Conservation (phyloP, 2,113 vertebrate genomes). For the Myocastor coypus region DNA sequence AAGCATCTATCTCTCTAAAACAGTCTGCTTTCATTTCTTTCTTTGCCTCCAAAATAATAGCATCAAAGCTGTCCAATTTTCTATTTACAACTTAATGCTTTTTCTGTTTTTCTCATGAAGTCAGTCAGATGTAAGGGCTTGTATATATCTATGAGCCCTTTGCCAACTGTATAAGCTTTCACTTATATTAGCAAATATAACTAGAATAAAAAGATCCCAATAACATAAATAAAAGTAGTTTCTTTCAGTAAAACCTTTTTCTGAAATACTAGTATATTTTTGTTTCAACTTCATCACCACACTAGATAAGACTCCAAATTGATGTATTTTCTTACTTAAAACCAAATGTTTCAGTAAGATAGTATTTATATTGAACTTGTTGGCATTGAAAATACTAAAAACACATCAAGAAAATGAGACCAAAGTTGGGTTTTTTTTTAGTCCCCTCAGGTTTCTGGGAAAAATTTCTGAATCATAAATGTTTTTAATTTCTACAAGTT, state of each 20-base stretch:
- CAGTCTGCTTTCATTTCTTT: neutral
- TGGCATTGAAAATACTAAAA: conserved; percentile 49
- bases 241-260: conserved; percentile 17
- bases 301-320: conserved; percentile 28
- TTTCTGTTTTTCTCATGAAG: neutral
- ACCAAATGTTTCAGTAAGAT: neutral
- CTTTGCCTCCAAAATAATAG: neutral
- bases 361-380: conserved; percentile 44
- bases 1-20: neutral
- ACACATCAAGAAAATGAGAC: conserved; percentile 19
- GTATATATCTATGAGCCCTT: neutral
- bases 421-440: neutral
- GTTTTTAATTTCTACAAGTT: conserved; percentile 65
- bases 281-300: neutral
- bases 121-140: neutral
- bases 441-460: neutral
- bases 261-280: conserved; percentile 19
- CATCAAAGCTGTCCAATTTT: neutral
- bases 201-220: neutral
- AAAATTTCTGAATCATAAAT: neutral
- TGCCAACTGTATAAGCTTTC: neutral
- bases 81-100: neutral
- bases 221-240: conserved; percentile 40
- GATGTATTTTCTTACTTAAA: neutral
- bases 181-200: neutral